Conservation (phyloP, 2,797 vertebrate genomes). For the Galago senegalensis region DNA sequence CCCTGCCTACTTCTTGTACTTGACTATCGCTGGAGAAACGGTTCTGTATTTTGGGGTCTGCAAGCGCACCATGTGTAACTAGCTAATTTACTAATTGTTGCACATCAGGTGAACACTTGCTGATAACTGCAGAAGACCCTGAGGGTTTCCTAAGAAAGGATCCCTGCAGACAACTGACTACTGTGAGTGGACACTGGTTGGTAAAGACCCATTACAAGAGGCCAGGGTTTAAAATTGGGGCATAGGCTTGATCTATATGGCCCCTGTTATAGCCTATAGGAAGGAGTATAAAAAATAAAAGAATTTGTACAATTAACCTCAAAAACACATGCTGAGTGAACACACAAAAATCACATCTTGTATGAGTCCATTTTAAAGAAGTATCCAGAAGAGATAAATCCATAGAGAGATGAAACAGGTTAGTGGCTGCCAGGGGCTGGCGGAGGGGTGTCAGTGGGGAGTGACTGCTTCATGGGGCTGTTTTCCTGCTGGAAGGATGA, state of each 20-base stretch:
- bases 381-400: background rate
- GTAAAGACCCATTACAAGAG: background rate
- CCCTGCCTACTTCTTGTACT: background rate
- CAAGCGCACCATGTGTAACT: background rate
- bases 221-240: background rate
- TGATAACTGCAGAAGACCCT: background rate
- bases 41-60: background rate
- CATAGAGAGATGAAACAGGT: background rate
- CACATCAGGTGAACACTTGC: background rate
- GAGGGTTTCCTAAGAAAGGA: background rate
- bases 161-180: background rate
- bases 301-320: background rate
- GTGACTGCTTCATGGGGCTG: background rate
- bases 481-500: background rate
- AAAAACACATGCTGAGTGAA: slow-evolving; percentile 1
- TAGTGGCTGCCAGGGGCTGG: background rate
- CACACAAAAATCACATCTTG: background rate
- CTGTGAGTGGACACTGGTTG: too few relatives aligned
- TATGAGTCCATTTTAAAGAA: background rate
- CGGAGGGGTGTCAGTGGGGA: background rate
- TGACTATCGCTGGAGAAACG: background rate
- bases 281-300: background rate
- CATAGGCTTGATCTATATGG: background rate
- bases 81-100: background rate
- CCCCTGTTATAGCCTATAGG: background rate